Evolutionary conservation across 2,888 invertebrate species (phyloP).

Genomic region (Nemurella pictetii): DNA sequence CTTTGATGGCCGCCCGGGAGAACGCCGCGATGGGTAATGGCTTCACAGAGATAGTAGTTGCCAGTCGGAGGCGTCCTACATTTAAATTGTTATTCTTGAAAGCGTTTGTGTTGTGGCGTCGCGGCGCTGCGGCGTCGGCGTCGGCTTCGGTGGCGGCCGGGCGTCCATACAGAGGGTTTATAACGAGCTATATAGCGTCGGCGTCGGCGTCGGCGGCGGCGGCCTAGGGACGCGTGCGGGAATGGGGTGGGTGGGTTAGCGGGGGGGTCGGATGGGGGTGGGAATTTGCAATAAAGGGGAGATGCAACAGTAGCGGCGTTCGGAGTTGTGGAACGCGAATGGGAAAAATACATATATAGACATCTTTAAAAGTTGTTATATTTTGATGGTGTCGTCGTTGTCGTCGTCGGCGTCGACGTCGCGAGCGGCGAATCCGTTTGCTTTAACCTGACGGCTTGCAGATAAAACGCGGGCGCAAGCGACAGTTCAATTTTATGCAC

Average conservation of each 20-base stretch:
- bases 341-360: not conserved
- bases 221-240: not conserved
- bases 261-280: not conserved
- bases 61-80: constrained; percentile 29
- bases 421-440: not conserved
- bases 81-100: constrained; percentile 40
- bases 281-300: constrained; percentile 27
- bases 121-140: not conserved
- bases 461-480: not conserved
- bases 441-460: not conserved
- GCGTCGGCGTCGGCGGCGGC: not conserved
- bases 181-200: constrained; percentile 12
- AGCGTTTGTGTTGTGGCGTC: constrained; percentile 34
- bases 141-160: not conserved
- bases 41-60: constrained; percentile 11
- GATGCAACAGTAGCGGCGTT: constrained; percentile 9
- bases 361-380: constrained; percentile 9
- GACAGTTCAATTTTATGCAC: not conserved
- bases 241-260: constrained; percentile 4
- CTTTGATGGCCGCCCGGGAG: not conserved
- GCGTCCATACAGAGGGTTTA: constrained; percentile 34
- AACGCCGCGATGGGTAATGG: not conserved
- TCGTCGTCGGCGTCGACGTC: not conserved
- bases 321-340: not conserved
- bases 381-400: not conserved